phyloP scores from a whole-genome alignment of 2,888 invertebrate species.

The Omphaloscelis lunosa region DNA sequence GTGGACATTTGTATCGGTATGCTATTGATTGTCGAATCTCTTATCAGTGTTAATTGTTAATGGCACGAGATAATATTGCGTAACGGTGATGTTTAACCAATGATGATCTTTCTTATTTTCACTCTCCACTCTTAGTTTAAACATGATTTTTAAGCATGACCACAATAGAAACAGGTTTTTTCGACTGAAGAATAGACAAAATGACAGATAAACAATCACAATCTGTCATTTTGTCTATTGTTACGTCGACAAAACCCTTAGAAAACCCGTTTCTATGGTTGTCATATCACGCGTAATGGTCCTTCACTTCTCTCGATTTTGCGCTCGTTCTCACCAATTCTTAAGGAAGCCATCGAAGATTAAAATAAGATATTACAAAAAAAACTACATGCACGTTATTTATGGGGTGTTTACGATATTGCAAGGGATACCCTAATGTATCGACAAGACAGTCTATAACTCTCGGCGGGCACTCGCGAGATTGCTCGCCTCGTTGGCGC shows the following conservation, averaged over 20 bases:
- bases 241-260: no score
- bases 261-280: no score
- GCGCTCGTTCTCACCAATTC: neutral
- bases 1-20: no score
- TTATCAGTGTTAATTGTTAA: neutral
- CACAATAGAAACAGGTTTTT: no score
- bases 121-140: neutral
- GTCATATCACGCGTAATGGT: no score
- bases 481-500: slow-evolving; percentile 69
- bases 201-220: no score
- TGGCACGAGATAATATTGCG: neutral
- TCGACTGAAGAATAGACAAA: no score
- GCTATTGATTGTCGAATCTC: neutral
- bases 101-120: neutral
- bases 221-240: no score
- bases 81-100: neutral
- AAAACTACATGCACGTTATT: slow-evolving; percentile 37
- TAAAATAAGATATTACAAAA: slow-evolving; percentile 24
- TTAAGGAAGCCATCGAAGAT: neutral
- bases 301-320: neutral
- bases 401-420: slow-evolving; percentile 62
- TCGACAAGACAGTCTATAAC: slow-evolving; percentile 66
- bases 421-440: slow-evolving; percentile 60
- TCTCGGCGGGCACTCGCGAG: slow-evolving; percentile 66
- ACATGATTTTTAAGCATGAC: neutral